These are phyloP conservation scores for Leucozona laternaria DNA, from an alignment of 2,888 invertebrate genomes.

Conservation along the genomic window DNA sequence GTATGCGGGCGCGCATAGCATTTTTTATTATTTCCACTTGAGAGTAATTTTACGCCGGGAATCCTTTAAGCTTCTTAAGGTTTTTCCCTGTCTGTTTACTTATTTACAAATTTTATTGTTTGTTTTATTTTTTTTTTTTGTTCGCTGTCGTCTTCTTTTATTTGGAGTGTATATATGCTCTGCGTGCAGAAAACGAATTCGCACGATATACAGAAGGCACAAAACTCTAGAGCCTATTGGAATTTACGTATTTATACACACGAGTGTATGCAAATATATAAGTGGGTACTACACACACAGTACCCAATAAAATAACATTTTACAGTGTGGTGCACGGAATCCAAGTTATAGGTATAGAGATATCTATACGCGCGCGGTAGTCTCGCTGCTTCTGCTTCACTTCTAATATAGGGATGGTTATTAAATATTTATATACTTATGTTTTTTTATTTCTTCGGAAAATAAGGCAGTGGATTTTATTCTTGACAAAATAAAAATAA, in stretches of 20 bases:
- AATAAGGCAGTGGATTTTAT: constrained; percentile 33
- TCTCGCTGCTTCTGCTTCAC: constrained; percentile 5
- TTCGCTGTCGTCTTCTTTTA: constrained; percentile 6
- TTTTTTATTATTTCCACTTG: constrained; percentile 71
- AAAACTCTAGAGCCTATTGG: constrained; percentile 43
- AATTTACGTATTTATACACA: constrained; percentile 50
- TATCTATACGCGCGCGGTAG: constrained; percentile 2
- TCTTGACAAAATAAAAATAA: not conserved
- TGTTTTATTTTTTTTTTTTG: constrained; percentile 56
- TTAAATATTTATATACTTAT: constrained; percentile 75
- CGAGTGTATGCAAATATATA: constrained; percentile 67
- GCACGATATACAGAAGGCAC: constrained; percentile 26
- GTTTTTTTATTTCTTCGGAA: constrained; percentile 31
- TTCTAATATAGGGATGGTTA: constrained; percentile 69
- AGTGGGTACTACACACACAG: constrained; percentile 49
- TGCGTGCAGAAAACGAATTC: constrained; percentile 36
- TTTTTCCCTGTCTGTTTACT: constrained; percentile 71
- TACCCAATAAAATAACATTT: constrained; percentile 72
- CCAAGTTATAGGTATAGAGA: constrained; percentile 52
- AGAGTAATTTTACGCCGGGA: constrained; percentile 74
- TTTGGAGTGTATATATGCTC: constrained; percentile 12
- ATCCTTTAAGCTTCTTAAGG: constrained; percentile 76
- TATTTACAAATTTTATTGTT: constrained; percentile 76
- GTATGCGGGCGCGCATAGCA: constrained; percentile 55
- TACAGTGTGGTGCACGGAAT: constrained; percentile 69